Conservation (phyloP, 2,113 vertebrate species). For the Passerina amoena region DNA sequence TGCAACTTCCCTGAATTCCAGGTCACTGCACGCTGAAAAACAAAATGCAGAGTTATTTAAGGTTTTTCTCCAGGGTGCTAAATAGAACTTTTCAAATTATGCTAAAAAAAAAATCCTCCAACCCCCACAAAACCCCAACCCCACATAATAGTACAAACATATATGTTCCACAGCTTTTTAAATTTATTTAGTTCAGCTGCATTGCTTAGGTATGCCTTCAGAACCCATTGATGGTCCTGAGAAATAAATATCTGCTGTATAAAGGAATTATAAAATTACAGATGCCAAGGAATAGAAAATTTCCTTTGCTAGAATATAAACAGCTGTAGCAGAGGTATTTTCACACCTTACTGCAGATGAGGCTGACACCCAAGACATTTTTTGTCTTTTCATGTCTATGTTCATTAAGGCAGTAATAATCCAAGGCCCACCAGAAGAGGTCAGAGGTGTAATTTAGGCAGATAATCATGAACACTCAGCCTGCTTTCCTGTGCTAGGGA, state of each 20-base stretch:
- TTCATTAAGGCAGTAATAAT: neutral
- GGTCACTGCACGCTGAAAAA: slow-evolving; percentile 85
- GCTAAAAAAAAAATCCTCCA: neutral
- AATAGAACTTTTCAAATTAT: neutral
- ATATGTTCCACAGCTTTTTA: neutral
- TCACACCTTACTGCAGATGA: neutral
- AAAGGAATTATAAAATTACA: neutral
- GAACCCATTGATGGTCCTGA: neutral
- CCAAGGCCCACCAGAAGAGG: neutral
- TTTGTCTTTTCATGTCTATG: neutral
- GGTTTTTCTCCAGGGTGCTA: neutral
- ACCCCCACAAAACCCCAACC: neutral
- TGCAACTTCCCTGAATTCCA: slow-evolving; percentile 90
- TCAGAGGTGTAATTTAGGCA: neutral
- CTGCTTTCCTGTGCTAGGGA: neutral
- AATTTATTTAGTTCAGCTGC: neutral
- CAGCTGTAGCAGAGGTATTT: neutral
- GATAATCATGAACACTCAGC: neutral
- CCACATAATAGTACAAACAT: neutral
- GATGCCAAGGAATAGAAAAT: neutral
- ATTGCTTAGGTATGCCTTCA: neutral
- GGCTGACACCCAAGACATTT: neutral
- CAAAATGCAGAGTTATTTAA: slow-evolving; percentile 18
- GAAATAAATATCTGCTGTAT: neutral
- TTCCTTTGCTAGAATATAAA: neutral